Percentiles rank a stretch among this genome's conserved stretches.
These are phyloP conservation scores for Mobula hypostoma DNA, from an alignment of 2,113 vertebrate species.

Conservation along the genomic window DNA sequence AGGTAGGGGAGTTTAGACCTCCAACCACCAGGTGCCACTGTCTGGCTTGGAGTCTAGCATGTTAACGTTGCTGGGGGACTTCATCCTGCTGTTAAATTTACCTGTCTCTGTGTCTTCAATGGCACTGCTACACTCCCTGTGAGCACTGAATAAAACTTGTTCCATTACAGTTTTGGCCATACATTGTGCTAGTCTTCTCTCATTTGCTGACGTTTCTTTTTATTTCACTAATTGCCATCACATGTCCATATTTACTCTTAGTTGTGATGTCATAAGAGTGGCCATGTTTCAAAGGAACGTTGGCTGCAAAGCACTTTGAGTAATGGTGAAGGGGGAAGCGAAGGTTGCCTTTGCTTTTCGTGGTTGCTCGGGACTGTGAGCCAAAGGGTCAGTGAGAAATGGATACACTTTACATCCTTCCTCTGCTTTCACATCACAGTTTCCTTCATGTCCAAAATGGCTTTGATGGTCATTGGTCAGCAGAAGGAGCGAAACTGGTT, in stretches of 20 bases:
- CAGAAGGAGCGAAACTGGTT: background rate
- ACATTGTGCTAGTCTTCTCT: constrained; percentile 16
- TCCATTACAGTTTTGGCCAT: background rate
- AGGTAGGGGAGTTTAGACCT: background rate
- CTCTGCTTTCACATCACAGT: background rate
- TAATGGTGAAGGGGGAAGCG: too few relatives aligned
- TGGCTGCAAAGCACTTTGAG: too few relatives aligned
- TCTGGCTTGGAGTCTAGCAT: background rate
- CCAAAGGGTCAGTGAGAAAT: background rate
- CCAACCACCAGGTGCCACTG: background rate
- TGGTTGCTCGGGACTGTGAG: background rate
- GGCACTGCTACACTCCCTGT: background rate
- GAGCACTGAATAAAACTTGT: constrained; percentile 25
- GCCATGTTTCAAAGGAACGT: too few relatives aligned
- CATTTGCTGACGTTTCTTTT: constrained; percentile 10
- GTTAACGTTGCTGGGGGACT: background rate
- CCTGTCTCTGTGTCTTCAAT: background rate
- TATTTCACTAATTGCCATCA: background rate
- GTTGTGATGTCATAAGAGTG: too few relatives aligned
- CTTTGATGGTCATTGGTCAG: background rate
- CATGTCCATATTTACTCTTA: background rate
- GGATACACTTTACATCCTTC: background rate
- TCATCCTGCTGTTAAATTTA: background rate
- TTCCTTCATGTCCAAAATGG: background rate
- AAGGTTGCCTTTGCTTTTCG: background rate